These are phyloP conservation scores for Oncorhynchus gorbuscha DNA, from an alignment of 2,113 vertebrate species.

Conservation along the genomic window DNA sequence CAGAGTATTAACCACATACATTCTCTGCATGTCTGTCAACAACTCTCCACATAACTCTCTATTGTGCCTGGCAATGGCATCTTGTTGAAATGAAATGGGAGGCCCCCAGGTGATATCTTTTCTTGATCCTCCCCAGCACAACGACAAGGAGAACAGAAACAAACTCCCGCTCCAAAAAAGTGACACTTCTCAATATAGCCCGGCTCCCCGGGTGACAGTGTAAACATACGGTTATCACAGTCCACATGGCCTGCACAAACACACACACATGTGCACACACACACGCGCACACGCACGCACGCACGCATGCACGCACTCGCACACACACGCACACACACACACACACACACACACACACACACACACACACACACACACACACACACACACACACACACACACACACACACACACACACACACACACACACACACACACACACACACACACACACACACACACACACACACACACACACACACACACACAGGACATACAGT, in stretches of 20 bases:
- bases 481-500: too few relatives aligned
- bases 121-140: background rate
- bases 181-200: slow-evolving; percentile 7
- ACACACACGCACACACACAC: background rate
- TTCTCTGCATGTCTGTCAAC: slow-evolving; percentile 21
- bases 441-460: slow-evolving; percentile 3
- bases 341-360: background rate
- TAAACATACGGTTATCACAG: slow-evolving; percentile 26
- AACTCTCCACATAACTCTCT: background rate
- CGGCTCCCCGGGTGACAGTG: background rate
- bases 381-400: too few relatives aligned
- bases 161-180: slow-evolving; percentile 1
- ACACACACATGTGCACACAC: background rate
- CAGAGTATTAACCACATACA: slow-evolving; percentile 39
- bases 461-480: background rate
- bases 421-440: background rate
- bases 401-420: background rate
- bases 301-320: background rate
- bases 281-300: background rate
- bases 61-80: background rate
- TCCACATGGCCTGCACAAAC: background rate
- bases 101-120: too few relatives aligned
- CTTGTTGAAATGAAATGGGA: too few relatives aligned
- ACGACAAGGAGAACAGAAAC: background rate
- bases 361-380: background rate